phyloP scores from a whole-genome alignment of 2,113 vertebrate genomes.

The Gadus chalcogrammus region DNA sequence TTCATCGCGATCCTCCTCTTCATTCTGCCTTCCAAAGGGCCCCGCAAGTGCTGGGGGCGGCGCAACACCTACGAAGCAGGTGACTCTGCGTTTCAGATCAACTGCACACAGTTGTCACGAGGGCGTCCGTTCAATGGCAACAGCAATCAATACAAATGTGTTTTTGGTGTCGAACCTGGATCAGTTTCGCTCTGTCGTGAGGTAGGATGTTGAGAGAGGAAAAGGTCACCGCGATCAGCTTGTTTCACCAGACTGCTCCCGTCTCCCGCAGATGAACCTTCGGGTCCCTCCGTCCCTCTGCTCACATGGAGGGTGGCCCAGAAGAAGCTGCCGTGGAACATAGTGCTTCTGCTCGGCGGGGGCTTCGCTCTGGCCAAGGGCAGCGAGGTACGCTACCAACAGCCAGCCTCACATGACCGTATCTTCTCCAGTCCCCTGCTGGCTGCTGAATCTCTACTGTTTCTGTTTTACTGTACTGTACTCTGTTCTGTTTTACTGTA shows the following conservation, averaged over 20 bases:
- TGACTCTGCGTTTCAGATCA: constrained; percentile 21
- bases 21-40: constrained; percentile 82
- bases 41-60: constrained; percentile 69
- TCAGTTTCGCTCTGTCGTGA: too few relatives aligned
- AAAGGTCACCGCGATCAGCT: background rate
- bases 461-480: too few relatives aligned
- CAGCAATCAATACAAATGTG: too few relatives aligned
- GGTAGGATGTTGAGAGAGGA: too few relatives aligned
- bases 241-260: background rate
- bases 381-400: constrained; percentile 79
- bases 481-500: too few relatives aligned
- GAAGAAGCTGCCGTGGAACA: constrained; percentile 90
- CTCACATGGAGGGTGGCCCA: constrained; percentile 88
- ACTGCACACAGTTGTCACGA: background rate
- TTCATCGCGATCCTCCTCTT: constrained; percentile 86
- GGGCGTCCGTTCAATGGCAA: too few relatives aligned
- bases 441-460: too few relatives aligned
- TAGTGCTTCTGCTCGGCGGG: constrained; percentile 94
- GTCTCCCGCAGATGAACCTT: background rate
- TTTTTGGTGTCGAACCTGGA: too few relatives aligned
- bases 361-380: constrained; percentile 95
- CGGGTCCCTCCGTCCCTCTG: constrained; percentile 61
- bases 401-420: too few relatives aligned
- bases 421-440: too few relatives aligned
- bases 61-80: constrained; percentile 58